These are phyloP conservation scores for Hypena proboscidalis DNA, from an alignment of 2,888 invertebrate species.

Conservation along the genomic window DNA sequence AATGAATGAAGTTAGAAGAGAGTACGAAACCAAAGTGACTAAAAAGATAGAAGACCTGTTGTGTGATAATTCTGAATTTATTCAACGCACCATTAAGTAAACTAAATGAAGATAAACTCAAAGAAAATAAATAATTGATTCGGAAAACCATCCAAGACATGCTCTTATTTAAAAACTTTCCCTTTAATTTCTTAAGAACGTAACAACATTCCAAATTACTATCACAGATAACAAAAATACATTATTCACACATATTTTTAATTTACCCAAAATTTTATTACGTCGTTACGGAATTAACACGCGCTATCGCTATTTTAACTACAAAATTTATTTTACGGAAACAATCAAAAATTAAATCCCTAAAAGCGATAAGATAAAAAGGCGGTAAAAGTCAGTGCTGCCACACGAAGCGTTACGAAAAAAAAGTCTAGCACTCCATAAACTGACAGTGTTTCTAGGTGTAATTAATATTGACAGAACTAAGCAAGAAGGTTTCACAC, in stretches of 20 bases:
- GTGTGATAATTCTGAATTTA: too few species aligned
- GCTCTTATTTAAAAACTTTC: too few species aligned
- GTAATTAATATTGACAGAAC: constrained; percentile 61
- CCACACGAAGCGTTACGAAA: constrained; percentile 24
- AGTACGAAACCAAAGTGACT: too few species aligned
- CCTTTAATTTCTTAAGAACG: constrained; percentile 2
- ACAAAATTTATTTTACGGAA: constrained; percentile 14
- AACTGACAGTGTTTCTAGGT: constrained; percentile 40
- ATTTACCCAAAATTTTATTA: constrained; percentile 11
- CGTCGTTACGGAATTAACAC: constrained; percentile 15
- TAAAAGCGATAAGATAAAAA: constrained; percentile 32
- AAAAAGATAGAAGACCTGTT: too few species aligned
- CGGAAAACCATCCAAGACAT: too few species aligned
- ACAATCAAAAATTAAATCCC: constrained; percentile 21
- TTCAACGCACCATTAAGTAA: too few species aligned
- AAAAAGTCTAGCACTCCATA: constrained; percentile 29
- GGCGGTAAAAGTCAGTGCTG: constrained; percentile 13
- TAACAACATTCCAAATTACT: constrained; percentile 10
- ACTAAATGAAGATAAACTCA: too few species aligned
- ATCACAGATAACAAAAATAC: constrained; percentile 13
- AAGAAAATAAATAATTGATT: too few species aligned
- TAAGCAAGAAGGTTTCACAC: constrained; percentile 28
- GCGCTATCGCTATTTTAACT: constrained; percentile 16
- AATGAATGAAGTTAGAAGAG: too few species aligned
- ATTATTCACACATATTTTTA: constrained; percentile 20